Conservation (phyloP, 2,797 vertebrate species). For the Enteromius paludinosus region DNA sequence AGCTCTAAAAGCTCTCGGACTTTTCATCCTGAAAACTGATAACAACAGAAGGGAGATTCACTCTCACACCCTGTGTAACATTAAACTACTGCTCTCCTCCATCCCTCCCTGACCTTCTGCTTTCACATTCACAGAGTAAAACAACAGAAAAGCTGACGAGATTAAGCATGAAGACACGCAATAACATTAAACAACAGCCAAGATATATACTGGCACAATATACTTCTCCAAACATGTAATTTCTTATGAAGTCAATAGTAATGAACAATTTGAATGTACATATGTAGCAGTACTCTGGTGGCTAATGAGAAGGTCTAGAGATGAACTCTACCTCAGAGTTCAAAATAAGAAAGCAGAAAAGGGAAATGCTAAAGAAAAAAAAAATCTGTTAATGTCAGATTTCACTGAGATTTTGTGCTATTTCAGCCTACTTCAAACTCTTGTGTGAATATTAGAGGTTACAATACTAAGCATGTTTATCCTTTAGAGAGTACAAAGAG, state of each 20-base stretch:
- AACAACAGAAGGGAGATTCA: background rate
- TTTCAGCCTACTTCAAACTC: background rate
- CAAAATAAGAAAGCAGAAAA: background rate
- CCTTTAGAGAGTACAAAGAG: conserved; percentile 1
- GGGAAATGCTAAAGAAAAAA: background rate
- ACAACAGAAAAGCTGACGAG: background rate
- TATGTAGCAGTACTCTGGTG: background rate
- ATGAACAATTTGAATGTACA: background rate
- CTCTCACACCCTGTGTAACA: background rate
- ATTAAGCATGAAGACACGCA: background rate
- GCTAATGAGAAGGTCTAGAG: background rate
- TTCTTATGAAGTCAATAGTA: background rate
- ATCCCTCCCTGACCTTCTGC: background rate
- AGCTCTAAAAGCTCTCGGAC: conserved; percentile 9
- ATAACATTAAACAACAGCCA: background rate
- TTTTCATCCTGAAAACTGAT: background rate
- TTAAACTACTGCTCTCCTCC: background rate
- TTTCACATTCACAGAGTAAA: background rate
- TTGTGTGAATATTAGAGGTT: conserved; percentile 6
- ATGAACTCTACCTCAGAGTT: background rate
- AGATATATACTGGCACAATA: background rate
- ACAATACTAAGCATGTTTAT: background rate
- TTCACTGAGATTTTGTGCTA: background rate
- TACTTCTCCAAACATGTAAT: background rate
- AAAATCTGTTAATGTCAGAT: background rate